Base-by-base conservation (phyloP, 2,888 invertebrate species). In the Heteromyza rotundicornis region DNA sequence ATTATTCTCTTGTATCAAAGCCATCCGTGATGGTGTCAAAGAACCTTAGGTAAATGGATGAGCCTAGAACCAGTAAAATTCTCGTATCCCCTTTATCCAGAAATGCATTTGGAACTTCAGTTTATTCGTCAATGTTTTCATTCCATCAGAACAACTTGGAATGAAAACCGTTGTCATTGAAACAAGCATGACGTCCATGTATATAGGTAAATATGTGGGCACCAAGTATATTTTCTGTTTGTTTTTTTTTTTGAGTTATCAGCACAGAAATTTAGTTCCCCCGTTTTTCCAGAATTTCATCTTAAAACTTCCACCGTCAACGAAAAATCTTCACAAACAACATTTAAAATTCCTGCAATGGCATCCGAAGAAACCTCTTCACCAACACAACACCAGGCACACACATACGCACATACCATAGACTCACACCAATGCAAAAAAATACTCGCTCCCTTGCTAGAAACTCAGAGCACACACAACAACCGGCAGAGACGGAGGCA, bases 331-430 rank as follows among this genome's bases (percentile, higher is more conserved):
- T 40, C 44, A 61, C 32, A 58, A 59, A 57, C 55, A 60, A 64
- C 59, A 63, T 59, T 63, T 63, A 17, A 63, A 63, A 63, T 63
- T 65, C 63, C 63, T 61, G 63, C 61, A 52, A 53, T 57, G 65
- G 63, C 59, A 65, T 65, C 40, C 50, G 60, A 47, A 53, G 60
- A 32, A 53, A 27, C 32, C 47, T 56, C 59, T 36, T 36, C 23
- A 40, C 60, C 63, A 63, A 67, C 65, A 67, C 56, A n/a, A 60
- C 57, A 60, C 66, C n/a, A 63, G 35, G 50, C 55, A 44, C 16
- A 51, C 35, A 27, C 52, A 51, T 47, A 47, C 40, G 27, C 44
- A 40, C 40, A 50, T 19, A 27, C 47, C 49, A 20, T 32, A 47
- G 40, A 44, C 44, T n/a, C 23, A 40, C 27, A 49, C 20, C 50